Percentiles rank a stretch among this genome's conserved stretches.
phyloP scores from a whole-genome alignment of 1,140 invertebrate genomes.

The Drosophila pallidifrons region DNA sequence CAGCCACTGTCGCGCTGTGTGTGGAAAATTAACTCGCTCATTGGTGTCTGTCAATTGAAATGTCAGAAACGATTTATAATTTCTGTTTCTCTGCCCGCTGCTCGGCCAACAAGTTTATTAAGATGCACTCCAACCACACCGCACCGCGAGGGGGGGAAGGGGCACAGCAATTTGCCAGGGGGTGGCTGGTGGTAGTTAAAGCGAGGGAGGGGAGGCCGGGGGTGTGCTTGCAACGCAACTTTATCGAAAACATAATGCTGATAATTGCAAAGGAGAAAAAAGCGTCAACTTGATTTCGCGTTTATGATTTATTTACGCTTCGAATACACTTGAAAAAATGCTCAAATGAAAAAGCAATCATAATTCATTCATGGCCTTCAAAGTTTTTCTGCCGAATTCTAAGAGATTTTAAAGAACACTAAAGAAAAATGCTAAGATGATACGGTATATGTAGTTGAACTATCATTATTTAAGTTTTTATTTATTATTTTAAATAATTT shows the following conservation, averaged over 20 bases:
- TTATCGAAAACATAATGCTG: conserved; percentile 82
- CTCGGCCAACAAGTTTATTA: conserved; percentile 76
- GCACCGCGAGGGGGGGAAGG: background rate
- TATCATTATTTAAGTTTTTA: too few species aligned
- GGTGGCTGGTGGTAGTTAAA: background rate
- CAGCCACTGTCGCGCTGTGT: conserved; percentile 51
- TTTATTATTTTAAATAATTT: too few species aligned
- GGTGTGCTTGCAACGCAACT: conserved; percentile 47
- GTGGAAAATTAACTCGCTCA: conserved; percentile 83
- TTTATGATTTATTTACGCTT: conserved; percentile 66
- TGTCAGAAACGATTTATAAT: conserved; percentile 84
- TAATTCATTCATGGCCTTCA: too few species aligned
- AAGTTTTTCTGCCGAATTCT: too few species aligned
- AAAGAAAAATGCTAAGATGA: too few species aligned
- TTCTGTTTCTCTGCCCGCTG: conserved; percentile 53
- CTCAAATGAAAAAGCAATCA: too few species aligned
- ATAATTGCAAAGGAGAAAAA: conserved; percentile 78
- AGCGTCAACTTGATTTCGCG: conserved; percentile 73
- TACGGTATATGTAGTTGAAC: too few species aligned
- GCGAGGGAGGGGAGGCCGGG: conserved; percentile 1
- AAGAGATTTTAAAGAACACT: too few species aligned
- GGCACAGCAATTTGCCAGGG: background rate
- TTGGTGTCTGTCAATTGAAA: conserved; percentile 84
- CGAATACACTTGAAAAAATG: conserved; percentile 30
- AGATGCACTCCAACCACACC: conserved; percentile 50